phyloP scores from a whole-genome alignment of 2,113 vertebrate genomes.

The Onychostruthus taczanowskii region DNA sequence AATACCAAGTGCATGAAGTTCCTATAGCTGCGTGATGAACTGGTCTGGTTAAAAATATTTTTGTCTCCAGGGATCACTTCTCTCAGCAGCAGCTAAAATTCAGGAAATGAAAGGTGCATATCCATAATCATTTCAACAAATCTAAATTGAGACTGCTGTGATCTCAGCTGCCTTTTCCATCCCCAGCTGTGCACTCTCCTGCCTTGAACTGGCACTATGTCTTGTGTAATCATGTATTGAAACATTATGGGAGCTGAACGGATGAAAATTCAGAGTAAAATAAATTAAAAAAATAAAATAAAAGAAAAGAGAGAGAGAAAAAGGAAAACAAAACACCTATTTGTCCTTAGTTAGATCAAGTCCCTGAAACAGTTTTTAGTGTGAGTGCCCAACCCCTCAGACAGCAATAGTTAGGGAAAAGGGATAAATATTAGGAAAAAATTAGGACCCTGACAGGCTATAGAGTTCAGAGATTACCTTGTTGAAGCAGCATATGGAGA shows the following conservation, averaged over 20 bases:
- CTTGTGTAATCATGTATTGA: not conserved
- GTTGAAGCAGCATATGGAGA: not conserved
- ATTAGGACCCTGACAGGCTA: not conserved
- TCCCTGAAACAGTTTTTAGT: not conserved
- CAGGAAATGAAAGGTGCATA: slow-evolving; percentile 26
- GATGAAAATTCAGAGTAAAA: not conserved
- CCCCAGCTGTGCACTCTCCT: not conserved
- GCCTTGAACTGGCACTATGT: not conserved
- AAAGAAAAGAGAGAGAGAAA: too few relatives aligned
- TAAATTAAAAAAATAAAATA: not conserved
- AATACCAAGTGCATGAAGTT: not conserved
- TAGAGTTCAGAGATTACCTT: not conserved
- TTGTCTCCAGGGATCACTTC: not conserved
- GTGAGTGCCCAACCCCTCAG: not conserved
- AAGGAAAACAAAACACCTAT: not conserved
- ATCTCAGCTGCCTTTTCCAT: slow-evolving; percentile 14
- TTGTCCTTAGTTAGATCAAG: not conserved
- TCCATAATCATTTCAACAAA: slow-evolving; percentile 34
- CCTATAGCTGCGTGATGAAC: not conserved
- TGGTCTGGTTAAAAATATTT: not conserved
- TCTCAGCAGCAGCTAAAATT: slow-evolving; percentile 21
- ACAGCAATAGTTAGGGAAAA: not conserved
- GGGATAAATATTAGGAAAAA: not conserved
- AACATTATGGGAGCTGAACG: not conserved
- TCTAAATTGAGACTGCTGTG: slow-evolving; percentile 31